Evolutionary conservation across 2,888 invertebrate genomes (phyloP), one percentile per base, ranked within the genome.

Genomic region (Mythimna lalbum): DNA sequence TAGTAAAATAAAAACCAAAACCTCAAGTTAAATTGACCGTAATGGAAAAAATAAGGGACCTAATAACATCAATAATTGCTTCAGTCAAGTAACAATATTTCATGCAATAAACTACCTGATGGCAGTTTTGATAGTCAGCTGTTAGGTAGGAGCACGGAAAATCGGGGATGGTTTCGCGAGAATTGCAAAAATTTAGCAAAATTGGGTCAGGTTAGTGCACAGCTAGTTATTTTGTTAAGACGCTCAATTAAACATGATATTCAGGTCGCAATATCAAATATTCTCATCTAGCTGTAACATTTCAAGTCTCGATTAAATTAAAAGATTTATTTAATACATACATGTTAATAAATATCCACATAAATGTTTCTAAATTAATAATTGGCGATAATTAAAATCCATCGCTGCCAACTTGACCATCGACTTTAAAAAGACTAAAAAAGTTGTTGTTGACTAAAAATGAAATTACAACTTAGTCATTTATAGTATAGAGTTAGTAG

Each of bases 61-160:
- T 7, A 31, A 60, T 47, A 23, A 67, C 17, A 61, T 19, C 9
- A n/a, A 49, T 67, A 62, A 73, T 31, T 56, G 17, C 27, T 63
- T 12, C 23, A 63, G 23, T 64, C 63, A 63, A 55, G 56, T 74
- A 69, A 64, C 68, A 72, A 73, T 64, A 69, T 72, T 69, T 62
- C 55, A 78, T 60, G 64, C 57, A 63, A 39, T 31, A 73, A 77
- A 79, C 73, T 69, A 63, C 75, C 65, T 63, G 67, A 50, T 73
- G 39, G 70, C 71, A 73, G 55, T 76, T 69, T 69, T 73, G 64
- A 74, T 74, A 79, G 66, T 81, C 84, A 84, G 80, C 84, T 84
- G 77, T 80, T 79, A 72, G 70, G 61, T 39, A 73, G 65, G 47
- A 75, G 74, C 68, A 73, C 57, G 72, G 63, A 70, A n/a, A 69